phyloP scores from a whole-genome alignment of 2,113 vertebrate species.

The Neotoma lepida region DNA sequence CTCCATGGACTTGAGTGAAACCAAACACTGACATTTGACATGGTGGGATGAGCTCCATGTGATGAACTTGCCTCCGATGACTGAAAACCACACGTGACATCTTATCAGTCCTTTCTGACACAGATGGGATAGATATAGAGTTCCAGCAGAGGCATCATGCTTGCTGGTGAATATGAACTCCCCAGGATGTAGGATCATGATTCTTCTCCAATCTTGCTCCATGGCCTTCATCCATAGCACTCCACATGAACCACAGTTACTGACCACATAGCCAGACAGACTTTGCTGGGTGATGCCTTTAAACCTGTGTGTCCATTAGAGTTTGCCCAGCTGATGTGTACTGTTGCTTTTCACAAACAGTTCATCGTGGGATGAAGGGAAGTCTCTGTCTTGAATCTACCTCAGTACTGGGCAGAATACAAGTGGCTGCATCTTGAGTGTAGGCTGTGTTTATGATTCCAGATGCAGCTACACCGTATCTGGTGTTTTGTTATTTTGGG shows the following conservation, averaged over 20 bases:
- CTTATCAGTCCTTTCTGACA: not conserved
- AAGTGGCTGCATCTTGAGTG: not conserved
- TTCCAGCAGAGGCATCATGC: not conserved
- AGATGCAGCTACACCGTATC: not conserved
- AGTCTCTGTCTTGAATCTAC: not conserved
- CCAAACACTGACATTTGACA: fast-evolving
- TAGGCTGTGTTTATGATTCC: not conserved
- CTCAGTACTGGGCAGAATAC: not conserved
- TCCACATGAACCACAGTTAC: fast-evolving
- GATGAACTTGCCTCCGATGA: not conserved
- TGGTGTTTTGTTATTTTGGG: not conserved
- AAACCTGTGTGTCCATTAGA: not conserved
- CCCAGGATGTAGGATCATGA: not conserved
- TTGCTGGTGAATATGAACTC: not conserved
- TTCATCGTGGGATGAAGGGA: not conserved
- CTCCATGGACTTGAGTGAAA: too few species aligned
- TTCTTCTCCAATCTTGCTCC: not conserved
- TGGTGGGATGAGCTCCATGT: not conserved
- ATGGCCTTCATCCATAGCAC: not conserved
- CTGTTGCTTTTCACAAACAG: not conserved
- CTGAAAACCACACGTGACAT: not conserved
- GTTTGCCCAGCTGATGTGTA: not conserved
- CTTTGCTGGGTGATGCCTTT: too few species aligned
- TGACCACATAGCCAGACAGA: not conserved
- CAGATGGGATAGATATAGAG: not conserved